A percentile compares a stretch with the other conserved stretches of the same genome.
Conservation (phyloP, 2,888 invertebrate species). For the Caenorhabditis sp. region DNA sequence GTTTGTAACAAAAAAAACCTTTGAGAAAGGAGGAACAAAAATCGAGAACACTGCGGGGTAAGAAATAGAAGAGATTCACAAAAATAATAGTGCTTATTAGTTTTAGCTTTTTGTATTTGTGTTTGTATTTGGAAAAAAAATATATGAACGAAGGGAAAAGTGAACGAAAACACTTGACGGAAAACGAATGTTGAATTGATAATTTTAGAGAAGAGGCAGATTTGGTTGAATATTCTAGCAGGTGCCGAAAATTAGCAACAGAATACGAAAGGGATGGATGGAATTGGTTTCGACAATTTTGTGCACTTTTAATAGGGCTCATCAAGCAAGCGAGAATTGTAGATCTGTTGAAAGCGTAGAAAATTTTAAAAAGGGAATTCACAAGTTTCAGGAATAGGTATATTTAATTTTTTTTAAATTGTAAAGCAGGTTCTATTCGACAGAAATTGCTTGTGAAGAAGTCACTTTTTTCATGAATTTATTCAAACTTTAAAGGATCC, state of each 20-base stretch:
- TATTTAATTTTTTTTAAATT: no score
- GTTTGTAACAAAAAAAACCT: background rate
- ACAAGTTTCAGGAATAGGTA: no score
- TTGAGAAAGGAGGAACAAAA: no score
- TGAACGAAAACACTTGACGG: background rate
- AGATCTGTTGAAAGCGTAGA: no score
- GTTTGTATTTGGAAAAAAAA: slow-evolving; percentile 6
- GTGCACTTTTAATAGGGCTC: background rate
- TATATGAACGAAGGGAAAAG: slow-evolving; percentile 5
- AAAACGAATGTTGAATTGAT: slow-evolving; percentile 9
- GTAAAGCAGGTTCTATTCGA: no score
- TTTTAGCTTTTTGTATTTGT: background rate
- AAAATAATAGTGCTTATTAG: background rate
- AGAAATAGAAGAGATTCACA: background rate
- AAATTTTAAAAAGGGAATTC: no score
- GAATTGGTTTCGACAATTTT: background rate
- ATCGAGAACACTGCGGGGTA: background rate
- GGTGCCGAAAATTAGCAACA: background rate
- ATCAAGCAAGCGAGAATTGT: no score
- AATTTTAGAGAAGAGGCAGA: slow-evolving; percentile 2
- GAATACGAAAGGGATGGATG: background rate
- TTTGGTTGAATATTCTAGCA: background rate
- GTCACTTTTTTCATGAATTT: no score
- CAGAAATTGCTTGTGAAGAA: no score
- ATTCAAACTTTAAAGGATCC: no score